phyloP scores from a whole-genome alignment of 1,140 invertebrate genomes.

The Anoplolepis gracilipes region DNA sequence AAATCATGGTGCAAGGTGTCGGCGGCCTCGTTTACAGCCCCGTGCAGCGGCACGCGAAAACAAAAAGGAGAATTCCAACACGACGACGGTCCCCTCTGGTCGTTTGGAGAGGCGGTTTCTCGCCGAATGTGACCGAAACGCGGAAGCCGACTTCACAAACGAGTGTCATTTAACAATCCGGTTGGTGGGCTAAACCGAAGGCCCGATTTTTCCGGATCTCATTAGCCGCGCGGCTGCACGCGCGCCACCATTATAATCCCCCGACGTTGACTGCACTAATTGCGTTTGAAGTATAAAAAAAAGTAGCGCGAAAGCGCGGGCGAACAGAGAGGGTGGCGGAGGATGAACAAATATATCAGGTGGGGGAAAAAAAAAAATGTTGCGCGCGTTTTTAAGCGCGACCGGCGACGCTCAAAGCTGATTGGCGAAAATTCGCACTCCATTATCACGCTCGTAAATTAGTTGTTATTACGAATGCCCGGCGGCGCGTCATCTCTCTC shows the following conservation, averaged over 20 bases:
- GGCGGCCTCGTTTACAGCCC: constrained; percentile 45
- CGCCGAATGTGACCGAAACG: constrained; percentile 64
- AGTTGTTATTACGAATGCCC: constrained; percentile 62
- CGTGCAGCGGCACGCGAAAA: constrained; percentile 22
- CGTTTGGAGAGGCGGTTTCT: constrained; percentile 61
- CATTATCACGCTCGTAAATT: constrained; percentile 68
- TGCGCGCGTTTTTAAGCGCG: constrained; percentile 55
- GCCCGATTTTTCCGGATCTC: constrained; percentile 75
- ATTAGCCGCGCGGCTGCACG: constrained; percentile 73
- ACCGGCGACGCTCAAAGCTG: constrained; percentile 70
- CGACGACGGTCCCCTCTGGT: constrained; percentile 36
- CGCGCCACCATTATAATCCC: constrained; percentile 71
- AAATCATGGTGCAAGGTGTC: constrained; percentile 44
- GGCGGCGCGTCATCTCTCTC: constrained; percentile 52
- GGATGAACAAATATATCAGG: constrained; percentile 51
- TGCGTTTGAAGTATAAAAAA: constrained; percentile 74
- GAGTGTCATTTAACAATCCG: constrained; percentile 74
- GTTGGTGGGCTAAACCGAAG: constrained; percentile 71
- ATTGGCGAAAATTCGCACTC: constrained; percentile 71
- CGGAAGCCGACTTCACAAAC: constrained; percentile 70
- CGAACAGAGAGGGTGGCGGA: constrained; percentile 1
- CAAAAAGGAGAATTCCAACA: constrained; percentile 32
- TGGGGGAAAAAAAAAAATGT: not conserved
- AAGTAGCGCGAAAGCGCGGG: constrained; percentile 46
- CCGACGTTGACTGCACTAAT: constrained; percentile 74